A percentile compares a stretch with the other conserved stretches of the same genome.
These are phyloP conservation scores for Drosophila subsilvestris DNA, from an alignment of 2,888 invertebrate species.

Conservation along the genomic window DNA sequence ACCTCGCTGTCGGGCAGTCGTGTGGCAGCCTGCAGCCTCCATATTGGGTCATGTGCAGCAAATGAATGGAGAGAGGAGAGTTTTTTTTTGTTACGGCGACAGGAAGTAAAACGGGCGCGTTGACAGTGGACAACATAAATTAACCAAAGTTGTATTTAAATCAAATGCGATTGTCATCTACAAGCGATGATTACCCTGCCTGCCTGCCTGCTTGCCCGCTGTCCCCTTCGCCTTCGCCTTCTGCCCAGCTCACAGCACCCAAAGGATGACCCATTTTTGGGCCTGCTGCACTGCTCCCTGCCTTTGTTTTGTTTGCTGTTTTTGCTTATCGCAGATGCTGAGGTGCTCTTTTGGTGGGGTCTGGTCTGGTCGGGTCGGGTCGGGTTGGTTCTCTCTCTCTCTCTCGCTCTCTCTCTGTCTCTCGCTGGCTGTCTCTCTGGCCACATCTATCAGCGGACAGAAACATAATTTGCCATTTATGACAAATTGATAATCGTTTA, in stretches of 20 bases:
- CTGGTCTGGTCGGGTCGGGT: not conserved
- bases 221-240: not conserved
- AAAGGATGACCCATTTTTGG: constrained; percentile 68
- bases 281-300: constrained; percentile 23
- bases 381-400: not conserved
- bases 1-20: constrained; percentile 7
- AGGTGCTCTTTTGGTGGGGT: constrained; percentile 60
- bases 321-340: constrained; percentile 61
- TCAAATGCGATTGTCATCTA: constrained; percentile 76
- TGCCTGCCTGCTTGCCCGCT: too few relatives aligned
- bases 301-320: constrained; percentile 23
- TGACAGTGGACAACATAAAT: constrained; percentile 77
- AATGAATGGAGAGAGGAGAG: not conserved
- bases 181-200: constrained; percentile 39
- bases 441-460: constrained; percentile 67
- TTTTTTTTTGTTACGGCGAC: constrained; percentile 43
- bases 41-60: constrained; percentile 5
- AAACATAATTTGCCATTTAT: constrained; percentile 68
- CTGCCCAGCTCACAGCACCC: not conserved
- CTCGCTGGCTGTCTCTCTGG: too few relatives aligned
- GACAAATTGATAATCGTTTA: constrained; percentile 78
- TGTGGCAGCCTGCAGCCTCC: constrained; percentile 10
- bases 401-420: not conserved
- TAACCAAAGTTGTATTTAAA: constrained; percentile 78
- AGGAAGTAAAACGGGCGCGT: constrained; percentile 66